phyloP scores from a whole-genome alignment of 2,888 invertebrate genomes.

The Trichogramma evanescens region DNA sequence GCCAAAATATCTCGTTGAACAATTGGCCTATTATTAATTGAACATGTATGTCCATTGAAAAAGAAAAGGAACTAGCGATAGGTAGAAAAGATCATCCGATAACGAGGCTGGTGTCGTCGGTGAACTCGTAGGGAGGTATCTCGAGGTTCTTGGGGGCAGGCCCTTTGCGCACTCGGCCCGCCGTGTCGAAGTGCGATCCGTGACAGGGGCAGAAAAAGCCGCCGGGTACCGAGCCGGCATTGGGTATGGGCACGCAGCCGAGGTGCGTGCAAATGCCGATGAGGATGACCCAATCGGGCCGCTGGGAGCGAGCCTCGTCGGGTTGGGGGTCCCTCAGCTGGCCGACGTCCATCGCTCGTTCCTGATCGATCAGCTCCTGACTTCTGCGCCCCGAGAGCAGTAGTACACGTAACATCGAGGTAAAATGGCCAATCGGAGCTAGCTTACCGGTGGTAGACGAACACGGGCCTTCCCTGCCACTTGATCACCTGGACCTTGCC shows the following conservation, averaged over 20 bases:
- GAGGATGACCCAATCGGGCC: conserved; percentile 70
- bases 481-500: conserved; percentile 62
- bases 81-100: conserved; percentile 46
- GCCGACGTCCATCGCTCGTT: conserved; percentile 55
- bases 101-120: conserved; percentile 52
- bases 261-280: conserved; percentile 77
- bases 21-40: too few species aligned
- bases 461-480: conserved; percentile 80
- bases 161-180: conserved; percentile 68
- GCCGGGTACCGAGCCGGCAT: conserved; percentile 58
- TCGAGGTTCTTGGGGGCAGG: conserved; percentile 68
- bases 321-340: conserved; percentile 65
- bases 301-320: conserved; percentile 58
- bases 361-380: conserved; percentile 58
- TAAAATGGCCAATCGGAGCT: too few species aligned
- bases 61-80: too few species aligned
- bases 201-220: conserved; percentile 82
- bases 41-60: too few species aligned
- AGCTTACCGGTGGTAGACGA: conserved; percentile 60
- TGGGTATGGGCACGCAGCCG: conserved; percentile 75
- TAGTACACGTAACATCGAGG: too few species aligned
- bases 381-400: conserved; percentile 45
- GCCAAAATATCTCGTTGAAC: too few species aligned
- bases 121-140: conserved; percentile 58
- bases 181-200: conserved; percentile 73